A percentile compares a stretch with the other conserved stretches of the same genome.
phyloP scores from a whole-genome alignment of 2,113 vertebrate genomes.

The Pipra filicauda region DNA sequence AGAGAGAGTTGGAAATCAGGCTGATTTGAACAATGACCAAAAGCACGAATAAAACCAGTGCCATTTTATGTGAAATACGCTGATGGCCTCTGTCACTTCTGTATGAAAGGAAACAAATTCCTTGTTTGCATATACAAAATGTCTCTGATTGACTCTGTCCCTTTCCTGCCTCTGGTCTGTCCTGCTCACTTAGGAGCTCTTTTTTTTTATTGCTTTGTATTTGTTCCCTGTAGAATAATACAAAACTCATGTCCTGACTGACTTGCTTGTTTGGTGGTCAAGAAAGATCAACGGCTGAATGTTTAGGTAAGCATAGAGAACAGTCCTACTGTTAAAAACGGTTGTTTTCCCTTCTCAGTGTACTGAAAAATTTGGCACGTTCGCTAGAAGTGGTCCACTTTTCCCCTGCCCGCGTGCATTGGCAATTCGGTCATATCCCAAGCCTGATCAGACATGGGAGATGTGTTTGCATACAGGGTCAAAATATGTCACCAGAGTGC shows the following conservation, averaged over 20 bases:
- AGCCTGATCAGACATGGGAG: neutral
- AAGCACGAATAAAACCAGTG: accelerated
- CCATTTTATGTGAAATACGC: neutral
- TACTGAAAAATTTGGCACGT: neutral
- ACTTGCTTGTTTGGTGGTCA: neutral
- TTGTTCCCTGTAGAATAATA: neutral
- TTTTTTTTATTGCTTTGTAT: neutral
- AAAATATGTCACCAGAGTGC: neutral
- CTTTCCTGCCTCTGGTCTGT: neutral
- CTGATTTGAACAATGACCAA: neutral
- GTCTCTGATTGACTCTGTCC: neutral
- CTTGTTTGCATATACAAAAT: neutral
- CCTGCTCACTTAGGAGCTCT: neutral
- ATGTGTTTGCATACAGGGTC: neutral
- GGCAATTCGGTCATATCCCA: neutral
- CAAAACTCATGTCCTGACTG: neutral
- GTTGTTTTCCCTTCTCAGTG: neutral
- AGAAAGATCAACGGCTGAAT: neutral
- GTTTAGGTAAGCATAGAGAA: neutral
- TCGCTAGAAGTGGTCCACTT: neutral
- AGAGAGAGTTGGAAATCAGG: neutral
- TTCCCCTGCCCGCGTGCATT: neutral
- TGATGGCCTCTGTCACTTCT: neutral
- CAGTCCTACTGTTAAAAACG: neutral
- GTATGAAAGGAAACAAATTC: neutral